Evolutionary conservation across 2,113 vertebrate genomes (phyloP), one percentile per base, ranked within the genome.

Genomic region (Dissostichus mawsoni): DNA sequence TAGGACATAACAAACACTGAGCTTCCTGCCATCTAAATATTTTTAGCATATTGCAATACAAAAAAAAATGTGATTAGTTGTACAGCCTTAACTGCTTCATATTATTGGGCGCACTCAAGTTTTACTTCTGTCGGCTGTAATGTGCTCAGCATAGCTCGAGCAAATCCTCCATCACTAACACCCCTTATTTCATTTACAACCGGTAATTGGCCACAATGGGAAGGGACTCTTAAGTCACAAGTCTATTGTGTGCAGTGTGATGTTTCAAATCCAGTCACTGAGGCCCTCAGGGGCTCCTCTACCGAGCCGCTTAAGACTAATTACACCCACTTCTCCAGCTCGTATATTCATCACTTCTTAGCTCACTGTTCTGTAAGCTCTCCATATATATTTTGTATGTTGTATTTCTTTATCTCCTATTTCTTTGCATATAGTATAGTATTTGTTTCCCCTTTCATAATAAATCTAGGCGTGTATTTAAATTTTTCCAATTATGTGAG

Each of bases 291-390:
- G 82, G 68, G 47, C 51, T 78, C 7, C 0, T 51, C 64, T 78
- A 62, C n/a, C 18, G 44, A 81, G 77, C 56, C 3, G 44, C 84
- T 88, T 81, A 71, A 57, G 47, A 73, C 69, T 73, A 87, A 85
- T 88, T 85, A 80, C 82, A 74, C 80, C 71, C 77, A 79, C 56
- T 85, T 83, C 70, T 56, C 48, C 50, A 45, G 59, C 73, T 82
- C 70, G 55, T 63, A 25, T 33, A 70, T 82, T 84, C 67, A 47
- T 85, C 62, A 18, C 56, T 48, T 74, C 75, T 69, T 41, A 63
- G 12, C 62, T 76, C 57, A 8, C 69, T 69, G 45, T 25, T 53
- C 55, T n/a, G n/a, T n/a, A n/a, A n/a, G n/a, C n/a, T 69, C 61
- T 73, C 11, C 1, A 13, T 33, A 12, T 36, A 18, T 66, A 52